Evolutionary conservation across 2,797 vertebrate species (phyloP).

Genomic region (Myotis vivesi): DNA sequence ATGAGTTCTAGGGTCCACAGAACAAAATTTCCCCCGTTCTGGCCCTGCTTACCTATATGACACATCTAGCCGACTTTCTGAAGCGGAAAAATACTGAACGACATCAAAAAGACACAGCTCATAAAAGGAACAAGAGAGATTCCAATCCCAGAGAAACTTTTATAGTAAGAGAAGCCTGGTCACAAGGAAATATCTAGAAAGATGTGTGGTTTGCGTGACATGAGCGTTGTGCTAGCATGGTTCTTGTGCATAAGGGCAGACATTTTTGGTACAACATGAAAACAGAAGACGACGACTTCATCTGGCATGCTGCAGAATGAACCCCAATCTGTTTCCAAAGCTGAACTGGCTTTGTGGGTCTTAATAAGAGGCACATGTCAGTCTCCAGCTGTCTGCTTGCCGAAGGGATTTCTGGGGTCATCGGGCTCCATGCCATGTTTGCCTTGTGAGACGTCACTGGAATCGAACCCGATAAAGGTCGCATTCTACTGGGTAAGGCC

Average conservation of each 20-base stretch:
- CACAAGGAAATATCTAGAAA: not conserved
- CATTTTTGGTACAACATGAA: not conserved
- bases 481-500: not conserved
- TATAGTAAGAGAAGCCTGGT: not conserved
- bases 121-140: not conserved
- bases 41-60: not conserved
- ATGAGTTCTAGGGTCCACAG: constrained; percentile 25
- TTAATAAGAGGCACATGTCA: constrained; percentile 28
- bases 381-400: not conserved
- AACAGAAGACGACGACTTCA: not conserved
- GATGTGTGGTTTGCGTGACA: not conserved
- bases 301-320: not conserved
- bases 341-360: not conserved
- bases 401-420: not conserved
- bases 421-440: not conserved
- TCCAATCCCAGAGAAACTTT: not conserved
- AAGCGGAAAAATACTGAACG: constrained; percentile 37
- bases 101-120: not conserved
- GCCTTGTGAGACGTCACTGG: not conserved
- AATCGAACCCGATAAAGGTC: not conserved
- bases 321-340: not conserved
- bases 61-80: not conserved
- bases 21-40: not conserved
- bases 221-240: fast-evolving
- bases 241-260: not conserved